phyloP scores from a whole-genome alignment of 1,140 invertebrate genomes.

The Hermetia illucens region DNA sequence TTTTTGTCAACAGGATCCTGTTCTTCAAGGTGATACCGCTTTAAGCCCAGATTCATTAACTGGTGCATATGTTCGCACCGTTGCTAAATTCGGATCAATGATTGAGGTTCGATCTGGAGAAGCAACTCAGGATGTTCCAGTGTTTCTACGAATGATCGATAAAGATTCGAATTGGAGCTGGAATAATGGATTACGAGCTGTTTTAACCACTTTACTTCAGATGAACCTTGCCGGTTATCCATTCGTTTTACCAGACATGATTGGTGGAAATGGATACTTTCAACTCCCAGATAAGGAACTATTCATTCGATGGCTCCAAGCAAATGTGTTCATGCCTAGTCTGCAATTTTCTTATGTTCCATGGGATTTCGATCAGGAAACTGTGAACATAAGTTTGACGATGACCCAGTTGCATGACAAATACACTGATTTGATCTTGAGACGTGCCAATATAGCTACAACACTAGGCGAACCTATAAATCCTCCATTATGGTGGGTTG shows the following conservation, averaged over 20 bases:
- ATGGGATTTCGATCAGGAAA: slow-evolving; percentile 70
- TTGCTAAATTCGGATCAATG: slow-evolving; percentile 45
- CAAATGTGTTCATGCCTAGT: slow-evolving; percentile 70
- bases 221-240: slow-evolving; percentile 75
- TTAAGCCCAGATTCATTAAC: slow-evolving; percentile 45
- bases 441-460: slow-evolving; percentile 42
- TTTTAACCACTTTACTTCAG: slow-evolving; percentile 66
- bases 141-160: slow-evolving; percentile 82
- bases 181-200: slow-evolving; percentile 60
- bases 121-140: slow-evolving; percentile 56
- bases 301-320: slow-evolving; percentile 82
- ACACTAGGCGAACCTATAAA: slow-evolving; percentile 57
- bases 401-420: slow-evolving; percentile 55
- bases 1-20: slow-evolving; percentile 25
- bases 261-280: slow-evolving; percentile 74
- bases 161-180: slow-evolving; percentile 67
- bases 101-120: slow-evolving; percentile 56
- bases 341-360: slow-evolving; percentile 81
- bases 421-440: slow-evolving; percentile 45
- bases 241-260: slow-evolving; percentile 79
- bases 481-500: slow-evolving; percentile 83
- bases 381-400: slow-evolving; percentile 45
- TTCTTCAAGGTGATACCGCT: slow-evolving; percentile 31
- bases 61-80: slow-evolving; percentile 46
- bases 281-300: slow-evolving; percentile 55